Conservation (phyloP, 2,113 vertebrate species). For the Charadrius vociferus region DNA sequence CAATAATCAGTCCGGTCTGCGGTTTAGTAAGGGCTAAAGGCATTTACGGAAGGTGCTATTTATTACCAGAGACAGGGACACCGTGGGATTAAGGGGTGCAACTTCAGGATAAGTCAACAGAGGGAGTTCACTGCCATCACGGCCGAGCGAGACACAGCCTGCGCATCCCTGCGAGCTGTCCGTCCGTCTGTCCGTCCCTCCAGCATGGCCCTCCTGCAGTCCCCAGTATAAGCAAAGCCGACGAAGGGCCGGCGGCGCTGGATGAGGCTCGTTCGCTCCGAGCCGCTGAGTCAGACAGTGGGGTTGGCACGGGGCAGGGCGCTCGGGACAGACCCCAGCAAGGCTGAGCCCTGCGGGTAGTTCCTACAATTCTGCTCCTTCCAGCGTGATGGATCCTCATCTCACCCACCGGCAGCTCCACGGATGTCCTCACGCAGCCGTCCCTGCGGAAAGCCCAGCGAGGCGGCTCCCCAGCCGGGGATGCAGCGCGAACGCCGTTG, state of each 20-base stretch:
- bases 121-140: constrained; percentile 1
- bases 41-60: neutral
- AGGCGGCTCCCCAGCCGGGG: accelerated
- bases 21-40: neutral
- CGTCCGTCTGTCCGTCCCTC: accelerated
- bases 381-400: accelerated
- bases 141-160: neutral
- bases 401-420: neutral
- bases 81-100: neutral
- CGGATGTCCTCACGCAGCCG: accelerated
- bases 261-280: neutral
- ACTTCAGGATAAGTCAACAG: constrained; percentile 44
- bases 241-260: accelerated
- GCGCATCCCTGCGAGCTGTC: accelerated
- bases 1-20: neutral
- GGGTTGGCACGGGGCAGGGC: accelerated
- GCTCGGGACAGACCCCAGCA: neutral
- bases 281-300: accelerated
- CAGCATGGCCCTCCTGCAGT: neutral
- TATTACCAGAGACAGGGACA: neutral
- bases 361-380: accelerated
- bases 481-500: neutral
- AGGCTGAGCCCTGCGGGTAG: neutral
- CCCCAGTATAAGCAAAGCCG: accelerated
- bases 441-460: neutral